Evolutionary conservation across 2,888 invertebrate species (phyloP), one percentile per base, ranked within the genome.

Genomic region (Thereva nobilitata): DNA sequence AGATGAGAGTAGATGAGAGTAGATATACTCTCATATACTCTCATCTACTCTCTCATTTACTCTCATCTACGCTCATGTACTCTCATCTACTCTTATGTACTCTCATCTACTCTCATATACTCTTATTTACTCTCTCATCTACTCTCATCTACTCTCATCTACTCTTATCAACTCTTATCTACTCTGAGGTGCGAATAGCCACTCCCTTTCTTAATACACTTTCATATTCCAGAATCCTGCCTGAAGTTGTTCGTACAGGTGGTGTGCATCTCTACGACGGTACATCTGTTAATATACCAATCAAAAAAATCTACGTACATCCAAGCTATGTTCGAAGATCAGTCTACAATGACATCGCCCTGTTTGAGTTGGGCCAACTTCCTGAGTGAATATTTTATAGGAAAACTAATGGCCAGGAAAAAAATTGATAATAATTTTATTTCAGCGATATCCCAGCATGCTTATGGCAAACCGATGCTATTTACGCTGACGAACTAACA

Each of bases 251-350:
- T 54, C 64, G 64, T 5, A 53, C 38, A 10, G 64, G 64, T n/a
- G 64, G 54, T 12, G 45, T 12, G 5, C 44, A 37, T 42, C 53
- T 64, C 23, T 23, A 23, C 23, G 53, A 10, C 5, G 77, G 77
- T 47, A 80, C 80, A 50, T 34, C 44, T 9, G 42, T 4, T 4
- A 34, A 53, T 8, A 54, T 64, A 37, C 54, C 45, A 9, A 64
- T 68, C 41, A 12, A 9, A 8, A 50, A 23, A 37, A 45, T 66
- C 10, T 38, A 35, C 12, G 47, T 53, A 5, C 66, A 68, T 57
- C 68, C 66, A 3, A 37, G 12, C 12, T 68, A 68, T 47, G 47
- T 7, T 12, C 23, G 9, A n/a, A 56, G 34, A 23, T 34, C 37
- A 45, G 37, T 38, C n/a, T 68, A 68, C 12, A 55, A 68, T 45